Evolutionary conservation across 2,797 vertebrate species (phyloP), one percentile per base, ranked within the genome.

Genomic region (Rhabdomys pumilio): DNA sequence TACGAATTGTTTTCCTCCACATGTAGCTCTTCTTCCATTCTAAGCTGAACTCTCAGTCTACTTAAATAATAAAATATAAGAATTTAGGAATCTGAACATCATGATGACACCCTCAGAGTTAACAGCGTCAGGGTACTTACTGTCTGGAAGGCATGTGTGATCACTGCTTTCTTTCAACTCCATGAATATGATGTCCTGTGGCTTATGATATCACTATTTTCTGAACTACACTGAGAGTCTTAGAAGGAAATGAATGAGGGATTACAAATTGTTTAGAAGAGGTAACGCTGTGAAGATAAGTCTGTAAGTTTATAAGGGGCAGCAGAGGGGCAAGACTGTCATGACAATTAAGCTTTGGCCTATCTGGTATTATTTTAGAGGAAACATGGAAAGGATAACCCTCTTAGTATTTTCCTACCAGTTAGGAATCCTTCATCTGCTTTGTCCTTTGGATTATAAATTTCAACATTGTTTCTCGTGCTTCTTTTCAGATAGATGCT

Each of bases 41-140:
- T 55, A 76, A 13, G 17, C 2, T 89, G 89, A 85, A 47, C 44
- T 97, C 75, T 91, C 20, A 38, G 20, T 59, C 67, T 73, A 67
- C 34, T 90, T 92, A 93, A 20, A 69, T 57, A 59, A 57, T 83
- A 34, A 89, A 95, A 89, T 38, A 59, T 76, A 84, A 90, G 47
- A 91, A 93, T 90, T 89, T 79, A 55, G 80, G 91, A 81, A 90
- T 95, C 50, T 57, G 93, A 47, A 89, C 44, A 79, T 93, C 10
- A 29, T 26, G 2, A 26, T 29, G 73, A 61, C 13, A 82, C n/a
- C 17, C 24, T 47, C 20, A 11, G 90, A 63, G 83, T 83, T 26
- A 82, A 34, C 50, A 85, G 61, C 77, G 85, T 86, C 38, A 85
- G 29, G 29, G 38, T 31, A 15, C 57, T 87, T 31, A 15, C 57